phyloP scores from a whole-genome alignment of 2,888 invertebrate genomes.

The Drosophila macrospina region DNA sequence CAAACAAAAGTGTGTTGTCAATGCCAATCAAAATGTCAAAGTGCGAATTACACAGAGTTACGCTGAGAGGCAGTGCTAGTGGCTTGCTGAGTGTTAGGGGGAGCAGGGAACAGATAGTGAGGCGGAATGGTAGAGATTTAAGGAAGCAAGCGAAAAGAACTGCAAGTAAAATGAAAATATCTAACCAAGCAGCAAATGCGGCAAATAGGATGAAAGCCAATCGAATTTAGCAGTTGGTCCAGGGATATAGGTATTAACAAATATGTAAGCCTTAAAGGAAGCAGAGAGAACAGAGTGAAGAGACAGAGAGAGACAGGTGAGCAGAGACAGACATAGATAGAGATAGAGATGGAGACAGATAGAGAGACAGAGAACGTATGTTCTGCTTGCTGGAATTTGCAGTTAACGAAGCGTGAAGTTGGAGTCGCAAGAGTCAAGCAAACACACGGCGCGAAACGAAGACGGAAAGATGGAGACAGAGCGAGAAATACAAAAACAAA shows the following conservation, averaged over 20 bases:
- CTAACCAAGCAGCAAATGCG: constrained; percentile 79
- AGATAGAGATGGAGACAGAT: constrained; percentile 2
- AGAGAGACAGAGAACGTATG: constrained; percentile 49
- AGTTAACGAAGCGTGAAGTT: constrained; percentile 79
- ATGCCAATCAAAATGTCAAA: constrained; percentile 79
- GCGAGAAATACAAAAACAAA: background rate
- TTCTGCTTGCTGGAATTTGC: constrained; percentile 68
- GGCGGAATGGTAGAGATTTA: constrained; percentile 16
- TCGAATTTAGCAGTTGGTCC: constrained; percentile 64
- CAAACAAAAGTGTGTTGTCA: constrained; percentile 70
- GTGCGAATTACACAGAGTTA: constrained; percentile 60
- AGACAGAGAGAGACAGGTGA: constrained; percentile 38
- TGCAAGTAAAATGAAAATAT: constrained; percentile 63
- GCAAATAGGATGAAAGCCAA: constrained; percentile 79
- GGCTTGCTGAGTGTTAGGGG: too few species aligned
- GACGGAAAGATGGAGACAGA: background rate
- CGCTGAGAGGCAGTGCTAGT: constrained; percentile 11
- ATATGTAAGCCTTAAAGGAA: constrained; percentile 51
- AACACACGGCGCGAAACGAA: constrained; percentile 26
- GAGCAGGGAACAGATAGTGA: background rate
- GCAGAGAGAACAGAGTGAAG: background rate
- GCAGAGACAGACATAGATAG: too few species aligned
- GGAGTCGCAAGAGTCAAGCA: constrained; percentile 54
- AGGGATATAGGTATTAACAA: constrained; percentile 70
- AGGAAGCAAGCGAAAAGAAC: constrained; percentile 29